These are phyloP conservation scores for Helostoma temminkii DNA, from an alignment of 2,797 vertebrate species.

Conservation along the genomic window DNA sequence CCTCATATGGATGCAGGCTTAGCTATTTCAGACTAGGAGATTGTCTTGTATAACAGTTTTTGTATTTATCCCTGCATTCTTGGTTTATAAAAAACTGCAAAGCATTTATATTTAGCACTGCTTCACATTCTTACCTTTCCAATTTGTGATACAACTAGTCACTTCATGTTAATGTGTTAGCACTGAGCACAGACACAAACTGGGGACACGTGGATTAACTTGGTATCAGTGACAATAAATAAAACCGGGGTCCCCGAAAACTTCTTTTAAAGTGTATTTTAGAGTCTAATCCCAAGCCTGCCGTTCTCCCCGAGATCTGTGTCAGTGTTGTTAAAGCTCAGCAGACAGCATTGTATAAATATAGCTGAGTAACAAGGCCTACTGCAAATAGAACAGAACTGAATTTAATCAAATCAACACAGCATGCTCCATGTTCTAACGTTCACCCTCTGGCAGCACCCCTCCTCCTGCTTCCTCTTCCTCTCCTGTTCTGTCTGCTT, in stretches of 20 bases:
- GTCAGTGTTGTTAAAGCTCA: slow-evolving; percentile 70
- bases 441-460: slow-evolving; percentile 70
- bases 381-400: slow-evolving; percentile 79
- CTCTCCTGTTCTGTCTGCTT: slow-evolving; percentile 48
- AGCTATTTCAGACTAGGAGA: background rate
- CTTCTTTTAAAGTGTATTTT: slow-evolving; percentile 51
- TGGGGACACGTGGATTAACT: slow-evolving; percentile 16
- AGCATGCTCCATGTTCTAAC: slow-evolving; percentile 74
- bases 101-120: slow-evolving; percentile 1
- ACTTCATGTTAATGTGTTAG: background rate
- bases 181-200: slow-evolving; percentile 6
- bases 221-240: slow-evolving; percentile 11
- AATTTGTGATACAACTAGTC: background rate
- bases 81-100: background rate
- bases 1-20: background rate
- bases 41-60: background rate
- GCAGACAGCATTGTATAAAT: slow-evolving; percentile 74
- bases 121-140: slow-evolving; percentile 3
- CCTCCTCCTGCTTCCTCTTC: slow-evolving; percentile 56
- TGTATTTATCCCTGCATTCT: background rate
- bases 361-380: slow-evolving; percentile 77
- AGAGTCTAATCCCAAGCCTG: slow-evolving; percentile 56
- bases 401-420: slow-evolving; percentile 81
- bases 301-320: slow-evolving; percentile 61
- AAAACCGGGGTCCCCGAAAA: slow-evolving; percentile 35